These are phyloP conservation scores for Cheilosia scutellata DNA, from an alignment of 2,888 invertebrate species.

Conservation along the genomic window DNA sequence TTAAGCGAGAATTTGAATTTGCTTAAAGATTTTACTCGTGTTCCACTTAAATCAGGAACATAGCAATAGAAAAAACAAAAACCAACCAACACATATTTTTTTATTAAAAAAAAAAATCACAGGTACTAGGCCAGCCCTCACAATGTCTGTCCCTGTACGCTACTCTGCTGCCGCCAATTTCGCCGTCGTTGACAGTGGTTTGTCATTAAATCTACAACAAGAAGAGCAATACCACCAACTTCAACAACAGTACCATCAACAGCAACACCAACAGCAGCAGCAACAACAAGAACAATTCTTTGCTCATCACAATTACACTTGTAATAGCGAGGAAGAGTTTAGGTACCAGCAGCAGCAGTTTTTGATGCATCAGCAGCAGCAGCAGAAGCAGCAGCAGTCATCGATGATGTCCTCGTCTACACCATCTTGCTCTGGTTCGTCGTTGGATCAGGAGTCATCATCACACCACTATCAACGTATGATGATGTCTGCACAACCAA, in stretches of 20 bases:
- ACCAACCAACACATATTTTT: slow-evolving; percentile 65
- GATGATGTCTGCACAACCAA: slow-evolving; percentile 75
- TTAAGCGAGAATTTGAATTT: slow-evolving; percentile 44
- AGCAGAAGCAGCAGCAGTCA: slow-evolving; percentile 83
- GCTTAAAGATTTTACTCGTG: slow-evolving; percentile 57
- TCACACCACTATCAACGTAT: slow-evolving; percentile 55
- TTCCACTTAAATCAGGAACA: slow-evolving; percentile 36
- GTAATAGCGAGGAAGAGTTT: slow-evolving; percentile 73
- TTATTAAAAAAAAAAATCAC: slow-evolving; percentile 61
- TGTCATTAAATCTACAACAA: slow-evolving; percentile 82
- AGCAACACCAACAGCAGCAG: slow-evolving; percentile 71
- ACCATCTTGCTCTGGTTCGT: slow-evolving; percentile 45
- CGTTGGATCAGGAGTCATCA: slow-evolving; percentile 30
- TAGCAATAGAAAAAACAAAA: slow-evolving; percentile 53
- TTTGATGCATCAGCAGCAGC: slow-evolving; percentile 80
- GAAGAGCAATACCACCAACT: slow-evolving; percentile 82
- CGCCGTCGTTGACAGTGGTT: slow-evolving; percentile 84
- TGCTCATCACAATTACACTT: slow-evolving; percentile 53
- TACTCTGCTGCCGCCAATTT: slow-evolving; percentile 84
- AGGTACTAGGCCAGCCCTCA: slow-evolving; percentile 85
- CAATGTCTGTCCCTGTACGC: slow-evolving; percentile 85
- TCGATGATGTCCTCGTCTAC: slow-evolving; percentile 81
- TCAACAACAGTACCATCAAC: slow-evolving; percentile 78
- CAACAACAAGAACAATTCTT: slow-evolving; percentile 69
- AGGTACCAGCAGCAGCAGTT: slow-evolving; percentile 79